These are phyloP conservation scores for Pedicia rivosa DNA, from an alignment of 2,888 invertebrate species.

Conservation along the genomic window DNA sequence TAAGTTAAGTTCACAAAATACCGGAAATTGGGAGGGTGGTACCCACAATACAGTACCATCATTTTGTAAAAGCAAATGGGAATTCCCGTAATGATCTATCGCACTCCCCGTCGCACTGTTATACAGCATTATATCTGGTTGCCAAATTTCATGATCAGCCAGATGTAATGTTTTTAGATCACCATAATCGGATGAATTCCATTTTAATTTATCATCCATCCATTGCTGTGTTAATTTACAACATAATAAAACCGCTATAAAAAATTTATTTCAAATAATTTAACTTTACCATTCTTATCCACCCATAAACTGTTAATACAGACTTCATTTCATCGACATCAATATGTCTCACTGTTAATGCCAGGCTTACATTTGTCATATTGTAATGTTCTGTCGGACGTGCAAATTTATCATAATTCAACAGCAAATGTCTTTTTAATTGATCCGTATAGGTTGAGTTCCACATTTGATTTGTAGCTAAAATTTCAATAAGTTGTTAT, in stretches of 20 bases:
- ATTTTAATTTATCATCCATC: slow-evolving; percentile 55
- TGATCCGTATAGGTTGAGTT: slow-evolving; percentile 39
- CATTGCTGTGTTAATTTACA: slow-evolving; percentile 44
- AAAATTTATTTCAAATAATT: not conserved
- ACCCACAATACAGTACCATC: slow-evolving; percentile 45
- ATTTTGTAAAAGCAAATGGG: slow-evolving; percentile 33
- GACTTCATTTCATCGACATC: slow-evolving; percentile 47
- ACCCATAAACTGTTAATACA: slow-evolving; percentile 40
- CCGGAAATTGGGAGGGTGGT: slow-evolving; percentile 48
- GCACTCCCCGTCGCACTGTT: slow-evolving; percentile 48
- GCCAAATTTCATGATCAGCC: slow-evolving; percentile 59
- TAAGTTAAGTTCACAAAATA: slow-evolving; percentile 48
- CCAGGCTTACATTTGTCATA: slow-evolving; percentile 24
- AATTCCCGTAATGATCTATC: slow-evolving; percentile 41
- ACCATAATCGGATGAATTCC: slow-evolving; percentile 52
- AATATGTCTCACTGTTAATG: slow-evolving; percentile 43
- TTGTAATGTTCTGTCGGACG: slow-evolving; percentile 21
- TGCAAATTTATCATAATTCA: slow-evolving; percentile 30
- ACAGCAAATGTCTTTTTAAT: slow-evolving; percentile 37
- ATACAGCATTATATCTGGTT: slow-evolving; percentile 55
- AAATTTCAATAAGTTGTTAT: no score
- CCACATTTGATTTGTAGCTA: slow-evolving; percentile 30
- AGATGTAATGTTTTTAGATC: slow-evolving; percentile 42
- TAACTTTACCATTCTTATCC: slow-evolving; percentile 41
- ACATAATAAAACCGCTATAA: not conserved